Conservation (phyloP, 2,113 vertebrate genomes). For the Proteles cristata region DNA sequence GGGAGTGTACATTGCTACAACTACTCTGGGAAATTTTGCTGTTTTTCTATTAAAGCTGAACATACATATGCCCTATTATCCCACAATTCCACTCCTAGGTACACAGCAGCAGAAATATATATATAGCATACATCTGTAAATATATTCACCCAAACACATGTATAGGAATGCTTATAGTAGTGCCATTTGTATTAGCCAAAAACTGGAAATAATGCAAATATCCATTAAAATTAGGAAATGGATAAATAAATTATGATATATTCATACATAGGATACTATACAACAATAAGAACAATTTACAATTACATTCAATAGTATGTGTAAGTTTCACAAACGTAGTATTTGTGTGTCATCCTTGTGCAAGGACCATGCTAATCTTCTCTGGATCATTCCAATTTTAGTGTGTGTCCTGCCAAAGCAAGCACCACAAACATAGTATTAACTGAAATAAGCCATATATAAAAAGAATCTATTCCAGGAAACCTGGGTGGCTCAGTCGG, state of each 20-base stretch:
- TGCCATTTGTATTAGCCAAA: neutral
- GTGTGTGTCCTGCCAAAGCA: too few species aligned
- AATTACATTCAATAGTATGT: neutral
- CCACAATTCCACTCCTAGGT: neutral
- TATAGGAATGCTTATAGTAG: neutral
- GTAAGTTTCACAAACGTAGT: neutral
- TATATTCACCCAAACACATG: neutral
- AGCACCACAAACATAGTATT: too few species aligned
- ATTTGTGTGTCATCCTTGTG: neutral
- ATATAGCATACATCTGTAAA: neutral
- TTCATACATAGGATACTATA: neutral
- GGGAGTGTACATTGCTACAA: neutral
- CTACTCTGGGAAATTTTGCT: neutral
- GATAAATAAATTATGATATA: neutral
- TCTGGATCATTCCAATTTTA: too few species aligned
- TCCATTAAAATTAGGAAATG: neutral
- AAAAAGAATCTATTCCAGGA: neutral
- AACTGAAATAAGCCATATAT: neutral
- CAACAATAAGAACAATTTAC: neutral
- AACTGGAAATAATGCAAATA: neutral
- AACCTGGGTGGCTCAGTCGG: too few species aligned
- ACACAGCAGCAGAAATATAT: neutral
- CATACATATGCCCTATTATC: neutral
- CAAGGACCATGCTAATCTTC: too few species aligned
- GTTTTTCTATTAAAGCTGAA: constrained; percentile 13